Conservation (phyloP, 2,113 vertebrate genomes). For the Mustelus asterias region DNA sequence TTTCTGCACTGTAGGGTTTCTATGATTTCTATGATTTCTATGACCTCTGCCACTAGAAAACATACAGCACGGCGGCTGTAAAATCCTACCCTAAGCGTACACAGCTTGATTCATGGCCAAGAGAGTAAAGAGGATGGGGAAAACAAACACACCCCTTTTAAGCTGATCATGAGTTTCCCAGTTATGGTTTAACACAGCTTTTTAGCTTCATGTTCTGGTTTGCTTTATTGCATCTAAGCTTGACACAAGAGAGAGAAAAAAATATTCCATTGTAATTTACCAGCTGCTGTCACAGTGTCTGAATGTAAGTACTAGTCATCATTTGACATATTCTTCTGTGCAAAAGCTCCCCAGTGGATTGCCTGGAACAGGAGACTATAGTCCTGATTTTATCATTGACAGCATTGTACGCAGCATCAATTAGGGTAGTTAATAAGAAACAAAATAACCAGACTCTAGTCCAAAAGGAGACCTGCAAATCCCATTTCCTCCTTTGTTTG, state of each 20-base stretch:
- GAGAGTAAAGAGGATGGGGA: neutral
- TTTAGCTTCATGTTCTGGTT: neutral
- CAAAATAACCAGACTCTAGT: neutral
- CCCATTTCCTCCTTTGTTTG: neutral
- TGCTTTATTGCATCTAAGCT: neutral
- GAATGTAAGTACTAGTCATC: neutral
- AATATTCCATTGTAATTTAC: neutral
- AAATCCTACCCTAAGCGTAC: too few species aligned
- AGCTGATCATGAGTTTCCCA: neutral
- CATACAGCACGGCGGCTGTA: too few species aligned
- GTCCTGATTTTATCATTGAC: neutral
- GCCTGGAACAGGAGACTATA: neutral
- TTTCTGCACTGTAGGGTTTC: too few species aligned
- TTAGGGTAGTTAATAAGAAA: neutral
- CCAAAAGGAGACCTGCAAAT: neutral
- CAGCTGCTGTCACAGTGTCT: neutral
- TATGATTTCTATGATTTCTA: too few species aligned
- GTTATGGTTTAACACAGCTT: neutral
- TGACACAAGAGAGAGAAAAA: neutral
- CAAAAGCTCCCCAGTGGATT: conserved; percentile 3
- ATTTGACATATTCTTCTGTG: neutral
- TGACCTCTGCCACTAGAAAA: too few species aligned
- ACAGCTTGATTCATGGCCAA: neutral
- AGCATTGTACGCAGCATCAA: neutral
- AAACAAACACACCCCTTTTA: neutral